A percentile compares a stretch with the other conserved stretches of the same genome.
phyloP scores from a whole-genome alignment of 2,888 invertebrate genomes.

The Platycheirus rosarum region DNA sequence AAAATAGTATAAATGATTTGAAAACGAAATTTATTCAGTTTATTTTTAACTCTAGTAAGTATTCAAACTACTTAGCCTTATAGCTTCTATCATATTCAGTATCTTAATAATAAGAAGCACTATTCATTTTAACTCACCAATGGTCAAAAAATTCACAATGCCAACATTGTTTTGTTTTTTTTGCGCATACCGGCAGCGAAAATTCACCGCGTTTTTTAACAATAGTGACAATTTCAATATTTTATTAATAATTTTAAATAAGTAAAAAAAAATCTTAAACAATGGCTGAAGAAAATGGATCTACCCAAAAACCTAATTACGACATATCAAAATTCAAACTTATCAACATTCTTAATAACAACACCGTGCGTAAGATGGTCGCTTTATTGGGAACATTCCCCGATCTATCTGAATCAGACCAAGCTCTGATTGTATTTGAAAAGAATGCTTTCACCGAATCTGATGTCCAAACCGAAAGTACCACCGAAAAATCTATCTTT shows the following conservation, averaged over 20 bases:
- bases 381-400: slow-evolving; percentile 88
- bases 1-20: too few species aligned
- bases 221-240: neutral
- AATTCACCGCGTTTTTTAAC: neutral
- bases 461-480: slow-evolving; percentile 77
- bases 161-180: neutral
- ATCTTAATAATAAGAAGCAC: too few species aligned
- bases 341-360: slow-evolving; percentile 88
- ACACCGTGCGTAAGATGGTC: slow-evolving; percentile 88
- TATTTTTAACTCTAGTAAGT: too few species aligned
- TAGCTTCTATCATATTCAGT: too few species aligned
- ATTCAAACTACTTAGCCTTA: too few species aligned
- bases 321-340: slow-evolving; percentile 87
- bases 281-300: slow-evolving; percentile 57
- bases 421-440: slow-evolving; percentile 90
- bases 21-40: too few species aligned
- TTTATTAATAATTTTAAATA: neutral
- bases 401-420: slow-evolving; percentile 83
- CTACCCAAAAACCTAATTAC: slow-evolving; percentile 74
- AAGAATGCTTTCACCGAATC: slow-evolving; percentile 89
- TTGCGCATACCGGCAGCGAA: neutral
- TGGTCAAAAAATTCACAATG: neutral
- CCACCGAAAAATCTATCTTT: slow-evolving; percentile 83
- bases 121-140: neutral
- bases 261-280: neutral